These are phyloP conservation scores for Euschistus heros DNA, from an alignment of 1,140 invertebrate genomes.

Conservation along the genomic window DNA sequence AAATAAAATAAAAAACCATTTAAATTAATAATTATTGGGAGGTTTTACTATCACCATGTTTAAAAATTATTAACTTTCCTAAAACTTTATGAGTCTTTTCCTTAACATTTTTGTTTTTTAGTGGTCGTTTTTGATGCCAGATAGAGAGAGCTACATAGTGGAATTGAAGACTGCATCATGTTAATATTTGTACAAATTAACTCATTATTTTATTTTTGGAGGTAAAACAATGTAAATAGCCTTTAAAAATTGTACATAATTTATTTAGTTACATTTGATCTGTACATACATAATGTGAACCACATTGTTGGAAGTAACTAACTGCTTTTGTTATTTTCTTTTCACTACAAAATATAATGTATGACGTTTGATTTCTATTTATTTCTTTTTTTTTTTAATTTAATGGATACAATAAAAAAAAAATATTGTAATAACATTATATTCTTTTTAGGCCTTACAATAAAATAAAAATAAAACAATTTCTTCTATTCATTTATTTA, in stretches of 20 bases:
- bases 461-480: too few species aligned
- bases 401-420: too few species aligned
- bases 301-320: not conserved
- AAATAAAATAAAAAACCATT: not conserved
- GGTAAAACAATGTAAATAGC: not conserved
- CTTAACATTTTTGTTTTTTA: slow-evolving; percentile 15
- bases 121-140: slow-evolving; percentile 25
- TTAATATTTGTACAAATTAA: not conserved
- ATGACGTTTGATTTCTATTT: too few species aligned
- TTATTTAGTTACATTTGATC: not conserved
- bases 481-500: too few species aligned
- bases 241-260: slow-evolving; percentile 12
- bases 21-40: too few species aligned
- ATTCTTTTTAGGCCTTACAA: too few species aligned
- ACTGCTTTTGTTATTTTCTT: too few species aligned
- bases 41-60: too few species aligned
- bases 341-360: too few species aligned
- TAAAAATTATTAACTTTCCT: not conserved
- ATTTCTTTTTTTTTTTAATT: too few species aligned
- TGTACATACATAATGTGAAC: slow-evolving; percentile 6
- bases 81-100: slow-evolving; percentile 12
- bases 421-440: too few species aligned
- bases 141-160: not conserved
- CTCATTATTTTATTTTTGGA: not conserved
- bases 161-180: not conserved